Base-by-base conservation (phyloP, 2,113 vertebrate genomes). In the Octodon degus region DNA sequence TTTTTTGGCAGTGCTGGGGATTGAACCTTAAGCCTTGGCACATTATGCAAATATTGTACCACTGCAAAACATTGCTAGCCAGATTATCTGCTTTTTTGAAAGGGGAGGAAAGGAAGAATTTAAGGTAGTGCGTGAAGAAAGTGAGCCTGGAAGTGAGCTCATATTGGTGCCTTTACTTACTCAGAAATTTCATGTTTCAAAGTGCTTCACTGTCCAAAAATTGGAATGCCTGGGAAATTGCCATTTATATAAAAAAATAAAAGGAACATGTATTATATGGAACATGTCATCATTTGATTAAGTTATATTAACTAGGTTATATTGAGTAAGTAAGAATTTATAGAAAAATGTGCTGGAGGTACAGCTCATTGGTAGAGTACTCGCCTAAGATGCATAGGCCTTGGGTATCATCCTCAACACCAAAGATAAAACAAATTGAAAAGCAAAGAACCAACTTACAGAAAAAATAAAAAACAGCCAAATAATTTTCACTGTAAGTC, bases 161-260 rank as follows among this genome's bases (percentile, higher is more conserved):
- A 53, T 8, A 72, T 4, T 25, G 14, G 12, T 14, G 30, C 19
- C 22, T 68, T 77, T 34, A 24, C 19, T 70, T 62, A 87, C 60
- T 34, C 27, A 62, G 24, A 76, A 93, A n/a, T 55, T 43, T 17
- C 81, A 32, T 76, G 32, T 63, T 86, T 37, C 85, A 84, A 96
- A 87, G 25, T 67, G 55, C 4, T 65, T 27, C n/a, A 58, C 10
- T 58, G 11, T 74, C 87, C 55, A 47, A 86, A 95, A 68, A 34
- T 60, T 79, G 25, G 55, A 74, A 81, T 67, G 19, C 32, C 58
- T 84, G 40, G 53, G 13, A 86, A 93, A 58, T 40, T 6, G 72
- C 63, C 60, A 93, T 82, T 95, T 77, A 20, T 43, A 79, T 81
- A 70, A 88, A 93, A 93, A 92, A 82, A 25, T 82, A 17, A 65